Percentiles rank a stretch among this genome's conserved stretches.
These are phyloP conservation scores for Stenoptilia bipunctidactyla DNA, from an alignment of 2,888 invertebrate species.

Conservation along the genomic window DNA sequence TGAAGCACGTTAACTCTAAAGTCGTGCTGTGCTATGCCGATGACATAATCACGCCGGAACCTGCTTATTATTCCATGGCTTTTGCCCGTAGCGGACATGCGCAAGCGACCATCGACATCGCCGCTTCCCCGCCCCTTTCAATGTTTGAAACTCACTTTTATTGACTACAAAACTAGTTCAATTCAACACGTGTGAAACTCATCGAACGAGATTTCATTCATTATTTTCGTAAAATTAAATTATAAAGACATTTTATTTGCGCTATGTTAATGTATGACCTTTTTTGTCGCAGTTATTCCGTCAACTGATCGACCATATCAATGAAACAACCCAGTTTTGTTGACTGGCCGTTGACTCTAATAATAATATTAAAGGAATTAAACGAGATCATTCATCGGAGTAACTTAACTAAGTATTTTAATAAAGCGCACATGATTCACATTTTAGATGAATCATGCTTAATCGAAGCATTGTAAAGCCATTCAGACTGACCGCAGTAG, in stretches of 20 bases:
- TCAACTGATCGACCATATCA: slow-evolving; percentile 3
- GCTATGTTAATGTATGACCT: too few relatives aligned
- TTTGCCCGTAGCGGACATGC: not conserved
- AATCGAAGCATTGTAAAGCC: slow-evolving; percentile 44
- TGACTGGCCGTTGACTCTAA: slow-evolving; percentile 36
- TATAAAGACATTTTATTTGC: too few relatives aligned
- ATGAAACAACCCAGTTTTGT: slow-evolving; percentile 26
- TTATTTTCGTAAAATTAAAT: too few relatives aligned
- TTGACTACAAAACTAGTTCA: too few relatives aligned
- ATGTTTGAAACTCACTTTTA: too few relatives aligned
- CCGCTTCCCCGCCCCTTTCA: too few relatives aligned
- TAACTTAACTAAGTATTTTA: slow-evolving; percentile 23
- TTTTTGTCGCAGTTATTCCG: too few relatives aligned
- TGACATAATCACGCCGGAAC: not conserved
- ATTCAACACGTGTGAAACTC: too few relatives aligned
- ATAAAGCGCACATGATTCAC: slow-evolving; percentile 37
- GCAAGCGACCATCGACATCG: too few relatives aligned
- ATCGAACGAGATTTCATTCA: too few relatives aligned
- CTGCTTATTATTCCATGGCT: not conserved
- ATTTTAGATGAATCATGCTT: slow-evolving; percentile 54
- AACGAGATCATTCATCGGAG: slow-evolving; percentile 13
- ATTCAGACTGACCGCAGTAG: slow-evolving; percentile 46
- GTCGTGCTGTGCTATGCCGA: not conserved
- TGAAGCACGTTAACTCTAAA: too few relatives aligned
- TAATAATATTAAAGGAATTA: slow-evolving; percentile 26